Evolutionary conservation across 2,888 invertebrate genomes (phyloP).

Genomic region (Agonopterix arenella): DNA sequence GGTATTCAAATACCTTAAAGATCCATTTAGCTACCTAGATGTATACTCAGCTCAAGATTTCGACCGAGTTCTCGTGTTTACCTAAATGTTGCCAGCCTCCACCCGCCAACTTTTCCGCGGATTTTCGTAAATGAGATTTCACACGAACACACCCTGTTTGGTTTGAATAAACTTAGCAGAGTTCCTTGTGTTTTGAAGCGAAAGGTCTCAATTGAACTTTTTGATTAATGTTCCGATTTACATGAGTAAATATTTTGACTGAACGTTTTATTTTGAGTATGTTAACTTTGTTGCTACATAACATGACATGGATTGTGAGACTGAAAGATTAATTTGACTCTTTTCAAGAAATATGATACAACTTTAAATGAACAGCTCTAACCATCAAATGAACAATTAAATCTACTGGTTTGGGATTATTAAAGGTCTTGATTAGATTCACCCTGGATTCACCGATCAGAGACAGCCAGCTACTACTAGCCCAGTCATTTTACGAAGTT

Average conservation of each 20-base stretch:
- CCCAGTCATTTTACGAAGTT: too few species aligned
- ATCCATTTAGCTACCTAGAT: too few species aligned
- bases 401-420: too few species aligned
- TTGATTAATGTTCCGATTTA: conserved; percentile 14
- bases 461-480: too few species aligned
- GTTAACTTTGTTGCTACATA: not conserved
- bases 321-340: too few species aligned
- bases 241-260: conserved; percentile 10
- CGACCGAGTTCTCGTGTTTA: conserved; percentile 27
- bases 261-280: not conserved
- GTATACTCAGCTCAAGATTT: not conserved
- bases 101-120: conserved; percentile 28
- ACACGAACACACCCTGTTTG: conserved; percentile 37
- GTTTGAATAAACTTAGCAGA: conserved; percentile 35
- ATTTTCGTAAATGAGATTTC: conserved; percentile 47
- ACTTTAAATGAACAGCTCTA: too few species aligned
- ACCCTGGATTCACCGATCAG: too few species aligned
- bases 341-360: too few species aligned
- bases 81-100: conserved; percentile 34
- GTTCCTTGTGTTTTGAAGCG: conserved; percentile 23
- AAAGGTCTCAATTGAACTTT: conserved; percentile 27
- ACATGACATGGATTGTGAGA: too few species aligned
- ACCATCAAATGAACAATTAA: too few species aligned
- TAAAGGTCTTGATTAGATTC: too few species aligned
- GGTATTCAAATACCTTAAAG: too few species aligned